Evolutionary conservation across 2,888 invertebrate species (phyloP).

Genomic region (Rhagonycha lutea): DNA sequence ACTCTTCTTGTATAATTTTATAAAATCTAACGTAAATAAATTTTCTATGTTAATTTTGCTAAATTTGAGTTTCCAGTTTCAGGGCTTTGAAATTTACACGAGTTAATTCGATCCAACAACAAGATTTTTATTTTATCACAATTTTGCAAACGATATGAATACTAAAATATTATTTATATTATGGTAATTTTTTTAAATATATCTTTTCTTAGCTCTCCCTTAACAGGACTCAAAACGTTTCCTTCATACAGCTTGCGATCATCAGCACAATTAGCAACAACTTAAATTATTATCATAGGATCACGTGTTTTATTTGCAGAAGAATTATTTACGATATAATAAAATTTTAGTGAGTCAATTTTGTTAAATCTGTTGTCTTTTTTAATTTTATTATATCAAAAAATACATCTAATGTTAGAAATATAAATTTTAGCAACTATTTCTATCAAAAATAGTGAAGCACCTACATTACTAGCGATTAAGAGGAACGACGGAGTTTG

Average conservation of each 20-base stretch:
- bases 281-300: constrained; percentile 25
- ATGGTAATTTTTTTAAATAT: background rate
- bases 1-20: background rate
- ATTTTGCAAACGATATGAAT: background rate
- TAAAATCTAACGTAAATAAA: background rate
- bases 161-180: background rate
- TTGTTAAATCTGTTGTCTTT: background rate
- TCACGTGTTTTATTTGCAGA: constrained; percentile 17
- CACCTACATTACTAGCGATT: constrained; percentile 25
- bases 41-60: background rate
- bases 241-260: background rate
- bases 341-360: constrained; percentile 4
- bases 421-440: constrained; percentile 28
- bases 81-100: background rate
- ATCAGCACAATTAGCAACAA: background rate
- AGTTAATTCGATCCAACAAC: background rate
- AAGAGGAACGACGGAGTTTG: constrained; percentile 30
- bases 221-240: background rate
- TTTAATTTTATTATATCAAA: constrained; percentile 17
- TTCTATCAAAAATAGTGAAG: constrained; percentile 37
- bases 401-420: constrained; percentile 27
- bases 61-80: background rate
- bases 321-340: constrained; percentile 1
- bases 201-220: background rate
- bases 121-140: background rate